Conservation (phyloP, 2,888 invertebrate species). For the Lamproptera curius region DNA sequence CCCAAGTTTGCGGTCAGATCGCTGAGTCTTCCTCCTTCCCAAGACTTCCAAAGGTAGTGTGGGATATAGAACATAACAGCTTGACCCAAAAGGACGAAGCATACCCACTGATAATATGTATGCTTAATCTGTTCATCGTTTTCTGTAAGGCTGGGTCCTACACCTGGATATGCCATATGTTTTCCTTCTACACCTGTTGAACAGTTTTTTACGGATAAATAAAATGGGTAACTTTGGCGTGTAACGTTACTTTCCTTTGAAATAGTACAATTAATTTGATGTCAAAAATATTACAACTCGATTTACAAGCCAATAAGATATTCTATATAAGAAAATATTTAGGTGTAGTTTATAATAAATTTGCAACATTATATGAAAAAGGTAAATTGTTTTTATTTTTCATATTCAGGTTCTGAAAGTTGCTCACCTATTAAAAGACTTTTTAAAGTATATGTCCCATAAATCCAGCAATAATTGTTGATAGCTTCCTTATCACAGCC, state of each 20-base stretch:
- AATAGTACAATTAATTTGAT: no score
- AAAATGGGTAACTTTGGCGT: no score
- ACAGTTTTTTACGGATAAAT: no score
- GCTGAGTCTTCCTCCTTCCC: conserved; percentile 82
- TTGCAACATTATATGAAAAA: no score
- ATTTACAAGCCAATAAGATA: no score
- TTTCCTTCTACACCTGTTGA: conserved; percentile 65
- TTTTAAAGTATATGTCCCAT: conserved; percentile 82
- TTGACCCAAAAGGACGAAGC: conserved; percentile 82
- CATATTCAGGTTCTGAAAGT: background rate
- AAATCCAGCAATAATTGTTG: conserved; percentile 89
- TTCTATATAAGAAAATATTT: no score
- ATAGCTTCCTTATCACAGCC: conserved; percentile 78
- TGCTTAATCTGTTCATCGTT: conserved; percentile 76
- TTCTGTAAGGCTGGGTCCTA: conserved; percentile 54
- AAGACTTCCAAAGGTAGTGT: conserved; percentile 84
- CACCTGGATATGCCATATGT: conserved; percentile 72
- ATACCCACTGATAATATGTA: conserved; percentile 86
- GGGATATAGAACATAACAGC: conserved; percentile 83
- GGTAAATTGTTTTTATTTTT: no score
- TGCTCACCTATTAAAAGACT: conserved; percentile 57
- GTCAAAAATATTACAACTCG: no score
- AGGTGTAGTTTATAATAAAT: no score
- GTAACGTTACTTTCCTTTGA: no score
- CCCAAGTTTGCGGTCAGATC: conserved; percentile 79